Conservation (phyloP, 2,797 vertebrate genomes). For the Oreochromis grahami region DNA sequence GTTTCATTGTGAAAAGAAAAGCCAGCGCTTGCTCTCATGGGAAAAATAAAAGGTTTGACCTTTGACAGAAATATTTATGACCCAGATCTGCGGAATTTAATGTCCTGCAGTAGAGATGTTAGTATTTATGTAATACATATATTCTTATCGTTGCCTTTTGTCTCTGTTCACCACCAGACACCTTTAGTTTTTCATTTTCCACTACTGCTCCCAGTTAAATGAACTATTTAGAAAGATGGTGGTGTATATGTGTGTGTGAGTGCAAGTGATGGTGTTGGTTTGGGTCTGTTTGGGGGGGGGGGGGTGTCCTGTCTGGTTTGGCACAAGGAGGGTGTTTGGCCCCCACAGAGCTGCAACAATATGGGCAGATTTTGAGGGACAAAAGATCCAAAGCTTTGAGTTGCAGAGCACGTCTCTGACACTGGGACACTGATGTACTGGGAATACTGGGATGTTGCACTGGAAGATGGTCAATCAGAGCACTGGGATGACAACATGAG, state of each 20-base stretch:
- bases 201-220: background rate
- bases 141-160: background rate
- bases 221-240: background rate
- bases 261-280: background rate
- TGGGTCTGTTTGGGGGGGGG: background rate
- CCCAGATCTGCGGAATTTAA: background rate
- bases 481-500: background rate
- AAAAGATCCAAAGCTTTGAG: conserved; percentile 83
- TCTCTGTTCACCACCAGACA: background rate
- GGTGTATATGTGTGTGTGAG: background rate
- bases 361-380: conserved; percentile 82
- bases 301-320: conserved; percentile 50
- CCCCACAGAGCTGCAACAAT: conserved; percentile 80
- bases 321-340: conserved; percentile 63
- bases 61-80: background rate
- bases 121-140: background rate
- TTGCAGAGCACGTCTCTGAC: conserved; percentile 84
- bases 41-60: background rate
- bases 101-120: background rate
- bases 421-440: conserved; percentile 20
- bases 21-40: background rate
- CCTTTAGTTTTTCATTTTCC: background rate
- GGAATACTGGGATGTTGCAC: conserved; percentile 11
- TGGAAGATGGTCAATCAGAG: background rate
- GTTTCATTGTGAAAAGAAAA: background rate